Conservation (phyloP, 2,113 vertebrate species). For the Cinclus cinclus region DNA sequence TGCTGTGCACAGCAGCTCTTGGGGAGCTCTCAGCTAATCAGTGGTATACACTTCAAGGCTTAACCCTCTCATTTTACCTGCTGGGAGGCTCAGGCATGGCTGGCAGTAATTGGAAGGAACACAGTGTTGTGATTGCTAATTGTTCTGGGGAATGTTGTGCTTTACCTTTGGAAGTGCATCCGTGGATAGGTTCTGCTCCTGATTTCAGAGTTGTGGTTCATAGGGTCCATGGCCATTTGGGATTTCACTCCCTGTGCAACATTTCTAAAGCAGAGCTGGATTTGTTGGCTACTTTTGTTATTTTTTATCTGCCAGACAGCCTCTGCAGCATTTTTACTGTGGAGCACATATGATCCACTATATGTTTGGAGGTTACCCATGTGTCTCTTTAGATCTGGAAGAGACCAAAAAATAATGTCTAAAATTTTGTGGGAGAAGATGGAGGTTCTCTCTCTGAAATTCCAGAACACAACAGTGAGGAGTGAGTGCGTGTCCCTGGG, state of each 20-base stretch:
- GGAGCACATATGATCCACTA: background rate
- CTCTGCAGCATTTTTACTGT: background rate
- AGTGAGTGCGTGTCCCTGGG: rapidly evolving
- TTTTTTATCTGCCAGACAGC: background rate
- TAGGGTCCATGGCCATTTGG: background rate
- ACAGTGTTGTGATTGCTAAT: conserved; percentile 19
- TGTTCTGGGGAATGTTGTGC: background rate
- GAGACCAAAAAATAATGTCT: background rate
- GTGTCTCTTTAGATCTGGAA: background rate
- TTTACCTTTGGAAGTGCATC: background rate
- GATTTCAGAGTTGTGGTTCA: background rate
- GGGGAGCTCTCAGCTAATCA: conserved; percentile 13
- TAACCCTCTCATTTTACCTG: conserved; percentile 27
- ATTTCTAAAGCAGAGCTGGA: background rate
- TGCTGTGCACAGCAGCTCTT: background rate
- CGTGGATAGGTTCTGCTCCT: background rate
- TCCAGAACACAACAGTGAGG: background rate
- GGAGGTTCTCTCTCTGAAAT: background rate
- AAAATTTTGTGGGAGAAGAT: background rate
- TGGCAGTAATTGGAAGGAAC: background rate
- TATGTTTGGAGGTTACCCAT: background rate
- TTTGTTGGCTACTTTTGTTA: background rate
- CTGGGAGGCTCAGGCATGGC: conserved; percentile 9
- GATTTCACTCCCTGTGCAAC: background rate
- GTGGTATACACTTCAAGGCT: background rate